Conservation (phyloP, 2,113 vertebrate genomes). For the Galbula dea region DNA sequence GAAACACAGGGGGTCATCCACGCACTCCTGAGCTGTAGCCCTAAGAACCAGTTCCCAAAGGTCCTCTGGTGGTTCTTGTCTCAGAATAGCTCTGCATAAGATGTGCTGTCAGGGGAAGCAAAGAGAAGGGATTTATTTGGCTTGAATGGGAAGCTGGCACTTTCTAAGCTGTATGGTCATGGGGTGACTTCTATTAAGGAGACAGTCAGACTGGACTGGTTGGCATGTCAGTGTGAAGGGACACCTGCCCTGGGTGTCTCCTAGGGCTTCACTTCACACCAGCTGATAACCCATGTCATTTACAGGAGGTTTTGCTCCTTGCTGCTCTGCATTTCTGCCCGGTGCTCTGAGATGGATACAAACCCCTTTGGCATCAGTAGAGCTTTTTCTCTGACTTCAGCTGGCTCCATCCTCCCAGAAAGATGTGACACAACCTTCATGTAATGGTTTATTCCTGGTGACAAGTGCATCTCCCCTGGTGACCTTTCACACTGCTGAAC, state of each 20-base stretch:
- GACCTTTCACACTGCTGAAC: not conserved
- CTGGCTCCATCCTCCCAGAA: not conserved
- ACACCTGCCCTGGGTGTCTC: not conserved
- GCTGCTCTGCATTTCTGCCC: not conserved
- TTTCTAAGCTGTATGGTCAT: not conserved
- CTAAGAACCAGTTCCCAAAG: not conserved
- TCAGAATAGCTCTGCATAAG: not conserved
- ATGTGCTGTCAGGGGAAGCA: not conserved
- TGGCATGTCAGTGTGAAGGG: not conserved
- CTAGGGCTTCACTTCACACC: not conserved
- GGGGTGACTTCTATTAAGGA: not conserved
- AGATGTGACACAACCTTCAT: not conserved
- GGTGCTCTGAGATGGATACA: not conserved
- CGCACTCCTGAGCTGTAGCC: not conserved
- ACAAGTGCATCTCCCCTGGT: not conserved
- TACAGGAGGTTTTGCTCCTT: not conserved
- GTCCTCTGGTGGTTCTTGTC: not conserved
- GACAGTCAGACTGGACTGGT: not conserved
- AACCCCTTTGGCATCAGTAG: not conserved
- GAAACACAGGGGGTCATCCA: not conserved
- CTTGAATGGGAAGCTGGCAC: not conserved
- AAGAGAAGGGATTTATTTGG: not conserved
- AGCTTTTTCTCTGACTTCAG: not conserved
- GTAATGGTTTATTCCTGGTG: not conserved
- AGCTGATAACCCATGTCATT: not conserved